Evolutionary conservation across 2,113 vertebrate genomes (phyloP), one percentile per base, ranked within the genome.

Genomic region (Diadophis punctatus): DNA sequence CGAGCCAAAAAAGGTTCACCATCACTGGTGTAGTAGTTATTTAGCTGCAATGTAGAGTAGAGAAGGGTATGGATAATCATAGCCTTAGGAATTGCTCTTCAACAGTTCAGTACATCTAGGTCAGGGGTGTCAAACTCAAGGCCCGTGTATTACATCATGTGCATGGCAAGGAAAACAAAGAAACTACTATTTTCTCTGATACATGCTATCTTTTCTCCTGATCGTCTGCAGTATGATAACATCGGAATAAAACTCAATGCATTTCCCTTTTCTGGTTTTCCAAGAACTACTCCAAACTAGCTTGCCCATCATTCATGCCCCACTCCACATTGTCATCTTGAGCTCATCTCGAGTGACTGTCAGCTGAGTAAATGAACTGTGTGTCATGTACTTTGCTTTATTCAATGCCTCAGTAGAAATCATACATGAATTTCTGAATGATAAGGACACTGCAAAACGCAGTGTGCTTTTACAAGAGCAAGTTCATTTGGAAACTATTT

Each of bases 281-380:
- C 95, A 95, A 96, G 96, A 97, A 95, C 95, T 94, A 97, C 49
- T 49, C 49, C 49, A 49, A 49, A 49, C 8, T 49, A 49, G 8
- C 49, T 49, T 49, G 49, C 49, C 49, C 49, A 49, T 49, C 49
- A 49, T 49, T 49, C 9, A 49, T 8, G 49, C 49, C 49, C 49
- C 49, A 49, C 49, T 49, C 49, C 7, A 8, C 49, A 25, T 48
- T 48, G 46, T 48, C 46, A 48, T 48, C 46, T 48, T 3, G 46
- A 23, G 94, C 94, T 92, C 84, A 90, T 95, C 95, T 95, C 94
- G 94, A 96, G 94, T 91, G 94, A 91, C 93, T 96, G 95, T 96
- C 91, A 97, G 95, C 91, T 95, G 94, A 97, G 95, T 93, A 97
- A 97, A 97, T 95, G 94, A 96, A 91, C 87, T 95, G 7, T 95